Base-by-base conservation (phyloP, 2,797 vertebrate genomes). In the Acanthiza pusilla region DNA sequence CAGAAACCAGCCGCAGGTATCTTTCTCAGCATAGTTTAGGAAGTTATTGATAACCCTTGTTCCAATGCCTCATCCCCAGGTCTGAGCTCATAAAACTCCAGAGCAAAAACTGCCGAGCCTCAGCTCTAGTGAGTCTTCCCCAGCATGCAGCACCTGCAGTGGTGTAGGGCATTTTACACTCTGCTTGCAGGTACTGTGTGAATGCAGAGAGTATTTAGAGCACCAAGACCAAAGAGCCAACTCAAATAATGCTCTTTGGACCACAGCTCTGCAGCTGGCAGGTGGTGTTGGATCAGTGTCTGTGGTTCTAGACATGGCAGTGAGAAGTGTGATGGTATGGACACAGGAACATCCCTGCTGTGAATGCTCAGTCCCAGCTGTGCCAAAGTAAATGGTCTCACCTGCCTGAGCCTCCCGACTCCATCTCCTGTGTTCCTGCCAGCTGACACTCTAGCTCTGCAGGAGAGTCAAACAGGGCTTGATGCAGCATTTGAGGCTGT, bases 361-460 rank as follows among this genome's bases (percentile, higher is more conserved):
- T 19, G 70, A 61, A 34, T 1, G 51, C 26, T 57, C n/a, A 34
- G 68, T 16, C 34, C 22, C 22, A 3, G 0, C 3, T 13, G 21
- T 2, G 27, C 29, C 32, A 15, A 61, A 77, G 27, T 23, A 15
- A 51, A 38, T 10, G 32, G 18, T 47, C 65, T 63, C 73, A 47
- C 63, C 58, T 29, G 20, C 12, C 75, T 30, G n/a, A 42, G 8
- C 2, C 0, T 16, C 27, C 32, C 5, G 13, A 1, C 10, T 23
- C 70, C 3, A 1, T 2, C 20, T 9, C 6, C 12, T 0, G 0
- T 6, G 20, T 2, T 61, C 48, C 79, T 63, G 38, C 50, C 34
- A 0, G 0, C 10, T 38, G 8, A 2, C 10, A 13, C 5, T 15
- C 32, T 1, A 16, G 16, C 9, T 75, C 30, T 75, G 13, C 12